Evolutionary conservation across 2,888 invertebrate genomes (phyloP).

Genomic region (Epistrophe eligans): DNA sequence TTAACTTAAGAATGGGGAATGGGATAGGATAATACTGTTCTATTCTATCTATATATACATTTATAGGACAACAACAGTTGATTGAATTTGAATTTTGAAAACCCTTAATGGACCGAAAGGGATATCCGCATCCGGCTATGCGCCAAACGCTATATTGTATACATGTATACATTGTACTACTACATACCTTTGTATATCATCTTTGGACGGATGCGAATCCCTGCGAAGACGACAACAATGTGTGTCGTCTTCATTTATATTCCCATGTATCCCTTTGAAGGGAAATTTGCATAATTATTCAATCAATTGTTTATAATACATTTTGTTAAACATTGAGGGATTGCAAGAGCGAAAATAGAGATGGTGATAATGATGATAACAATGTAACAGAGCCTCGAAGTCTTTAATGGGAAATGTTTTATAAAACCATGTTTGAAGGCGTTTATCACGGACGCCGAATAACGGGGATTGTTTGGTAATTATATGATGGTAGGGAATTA

Average conservation of each 20-base stretch:
- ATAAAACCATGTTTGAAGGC: conserved; percentile 59
- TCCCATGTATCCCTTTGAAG: conserved; percentile 50
- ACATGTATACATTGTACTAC: neutral
- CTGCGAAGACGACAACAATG: conserved; percentile 47
- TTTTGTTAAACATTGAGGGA: conserved; percentile 67
- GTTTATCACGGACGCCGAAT: conserved; percentile 55
- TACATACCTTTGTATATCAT: neutral
- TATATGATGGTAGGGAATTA: too few relatives aligned
- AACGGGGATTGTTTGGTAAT: too few relatives aligned
- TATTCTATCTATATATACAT: neutral
- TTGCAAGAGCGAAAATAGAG: conserved; percentile 42
- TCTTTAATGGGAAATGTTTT: conserved; percentile 67
- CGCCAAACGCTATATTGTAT: conserved; percentile 6
- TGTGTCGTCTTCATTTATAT: conserved; percentile 56
- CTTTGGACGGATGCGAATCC: conserved; percentile 44
- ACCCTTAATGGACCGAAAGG: conserved; percentile 69
- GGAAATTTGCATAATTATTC: conserved; percentile 74
- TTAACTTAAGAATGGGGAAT: neutral
- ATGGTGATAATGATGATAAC: neutral
- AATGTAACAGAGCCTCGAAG: conserved; percentile 10
- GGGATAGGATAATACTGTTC: conserved; percentile 4
- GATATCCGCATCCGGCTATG: conserved; percentile 68
- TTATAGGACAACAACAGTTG: conserved; percentile 52
- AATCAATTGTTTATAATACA: conserved; percentile 72
- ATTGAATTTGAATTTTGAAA: conserved; percentile 74